Evolutionary conservation across 2,888 invertebrate species (phyloP).

Genomic region (Tenthredo mesomela): DNA sequence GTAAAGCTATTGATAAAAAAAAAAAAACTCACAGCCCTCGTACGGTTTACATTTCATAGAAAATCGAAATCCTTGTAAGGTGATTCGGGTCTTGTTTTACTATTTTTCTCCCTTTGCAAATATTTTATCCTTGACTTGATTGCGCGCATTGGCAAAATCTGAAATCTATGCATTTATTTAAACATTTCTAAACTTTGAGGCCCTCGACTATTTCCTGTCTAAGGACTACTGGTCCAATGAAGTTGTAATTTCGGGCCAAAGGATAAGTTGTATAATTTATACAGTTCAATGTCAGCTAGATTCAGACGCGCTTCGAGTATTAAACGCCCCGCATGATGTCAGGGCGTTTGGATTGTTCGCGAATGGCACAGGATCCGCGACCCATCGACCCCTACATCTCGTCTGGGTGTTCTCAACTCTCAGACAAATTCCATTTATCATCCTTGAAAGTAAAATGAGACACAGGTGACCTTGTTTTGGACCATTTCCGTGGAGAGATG

Average conservation of each 20-base stretch:
- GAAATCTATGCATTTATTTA: background rate
- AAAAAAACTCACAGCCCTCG: background rate
- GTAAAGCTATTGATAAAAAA: background rate
- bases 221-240: background rate
- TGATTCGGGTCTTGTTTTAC: background rate
- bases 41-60: background rate
- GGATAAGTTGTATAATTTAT: slow-evolving; percentile 15
- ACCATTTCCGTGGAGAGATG: background rate
- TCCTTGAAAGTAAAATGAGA: background rate
- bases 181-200: background rate
- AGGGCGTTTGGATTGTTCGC: slow-evolving; percentile 10
- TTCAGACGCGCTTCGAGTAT: background rate
- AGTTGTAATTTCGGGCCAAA: background rate
- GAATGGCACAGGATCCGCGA: background rate
- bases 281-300: slow-evolving; percentile 2
- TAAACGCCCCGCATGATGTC: background rate
- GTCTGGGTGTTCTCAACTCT: slow-evolving; percentile 48
- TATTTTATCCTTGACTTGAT: background rate
- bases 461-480: background rate
- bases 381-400: slow-evolving; percentile 6
- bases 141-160: background rate
- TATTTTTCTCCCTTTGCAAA: background rate
- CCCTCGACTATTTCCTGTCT: background rate
- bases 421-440: slow-evolving; percentile 7
- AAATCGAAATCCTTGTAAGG: background rate